Conservation (phyloP, 2,797 vertebrate genomes). For the Microctenopoma steveboyesi region DNA sequence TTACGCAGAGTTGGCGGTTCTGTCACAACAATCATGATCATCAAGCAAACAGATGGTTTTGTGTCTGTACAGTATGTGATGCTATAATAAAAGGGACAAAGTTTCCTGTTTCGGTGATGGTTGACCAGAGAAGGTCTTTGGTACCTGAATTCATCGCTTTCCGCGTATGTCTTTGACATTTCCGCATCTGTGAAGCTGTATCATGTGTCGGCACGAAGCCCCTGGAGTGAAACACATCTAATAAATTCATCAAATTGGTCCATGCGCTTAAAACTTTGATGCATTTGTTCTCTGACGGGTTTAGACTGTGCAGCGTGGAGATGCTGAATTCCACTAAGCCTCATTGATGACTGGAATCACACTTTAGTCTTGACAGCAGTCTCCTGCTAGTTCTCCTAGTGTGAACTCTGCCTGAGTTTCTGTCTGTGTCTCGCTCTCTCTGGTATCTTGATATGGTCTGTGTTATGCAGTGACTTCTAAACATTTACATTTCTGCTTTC, state of each 20-base stretch:
- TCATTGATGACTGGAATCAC: conserved; percentile 68
- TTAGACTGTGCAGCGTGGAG: conserved; percentile 44
- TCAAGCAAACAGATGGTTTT: no score
- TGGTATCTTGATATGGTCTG: conserved; percentile 81
- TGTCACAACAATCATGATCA: no score
- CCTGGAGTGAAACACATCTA: neutral
- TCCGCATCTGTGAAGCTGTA: neutral
- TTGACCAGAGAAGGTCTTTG: neutral
- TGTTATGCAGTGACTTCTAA: conserved; percentile 79
- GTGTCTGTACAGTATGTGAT: neutral
- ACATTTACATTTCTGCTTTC: conserved; percentile 85
- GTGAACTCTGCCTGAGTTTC: conserved; percentile 72
- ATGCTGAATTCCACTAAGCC: conserved; percentile 60
- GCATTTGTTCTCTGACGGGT: neutral
- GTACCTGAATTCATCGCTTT: neutral
- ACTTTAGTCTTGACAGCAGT: conserved; percentile 57
- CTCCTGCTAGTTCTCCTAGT: conserved; percentile 70
- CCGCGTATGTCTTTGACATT: neutral
- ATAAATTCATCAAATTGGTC: conserved; percentile 10
- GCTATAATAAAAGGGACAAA: no score
- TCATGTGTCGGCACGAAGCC: neutral
- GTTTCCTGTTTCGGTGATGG: neutral
- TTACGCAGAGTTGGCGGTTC: no score
- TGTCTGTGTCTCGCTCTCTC: conserved; percentile 48
- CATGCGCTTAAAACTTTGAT: conserved; percentile 9